Conservation (phyloP, 2,888 invertebrate genomes). For the Salticus scenicus region DNA sequence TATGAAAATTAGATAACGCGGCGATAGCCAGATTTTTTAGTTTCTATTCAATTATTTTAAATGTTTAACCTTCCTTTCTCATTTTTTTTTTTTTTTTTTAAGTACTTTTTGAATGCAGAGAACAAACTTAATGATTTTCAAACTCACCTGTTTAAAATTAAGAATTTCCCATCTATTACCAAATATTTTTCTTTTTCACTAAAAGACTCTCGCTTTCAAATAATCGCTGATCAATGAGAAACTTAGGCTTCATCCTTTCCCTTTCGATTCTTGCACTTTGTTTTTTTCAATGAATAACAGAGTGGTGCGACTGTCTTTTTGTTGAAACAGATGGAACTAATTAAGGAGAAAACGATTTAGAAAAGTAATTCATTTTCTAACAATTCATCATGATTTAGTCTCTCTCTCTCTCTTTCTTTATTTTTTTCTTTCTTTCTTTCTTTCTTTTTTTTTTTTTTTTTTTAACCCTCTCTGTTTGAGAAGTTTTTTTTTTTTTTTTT, state of each 20-base stretch:
- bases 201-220: constrained; percentile 15
- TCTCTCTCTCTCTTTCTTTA: background rate
- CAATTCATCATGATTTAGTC: constrained; percentile 52
- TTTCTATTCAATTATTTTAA: background rate
- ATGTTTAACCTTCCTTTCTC: background rate
- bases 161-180: constrained; percentile 42
- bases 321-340: constrained; percentile 69
- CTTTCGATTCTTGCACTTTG: background rate
- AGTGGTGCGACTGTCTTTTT: constrained; percentile 54
- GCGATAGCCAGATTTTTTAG: background rate
- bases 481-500: background rate
- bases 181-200: background rate
- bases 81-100: too few species aligned
- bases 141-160: constrained; percentile 51
- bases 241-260: constrained; percentile 13
- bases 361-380: constrained; percentile 58
- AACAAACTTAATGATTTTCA: constrained; percentile 7
- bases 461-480: too few species aligned
- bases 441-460: background rate
- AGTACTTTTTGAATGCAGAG: background rate
- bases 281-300: background rate
- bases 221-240: constrained; percentile 59
- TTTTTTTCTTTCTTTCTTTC: background rate
- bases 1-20: too few species aligned
- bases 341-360: constrained; percentile 69